Percentiles rank a stretch among this genome's conserved stretches.
These are phyloP conservation scores for Nudaria mundana DNA, from an alignment of 2,888 invertebrate species.

Conservation along the genomic window DNA sequence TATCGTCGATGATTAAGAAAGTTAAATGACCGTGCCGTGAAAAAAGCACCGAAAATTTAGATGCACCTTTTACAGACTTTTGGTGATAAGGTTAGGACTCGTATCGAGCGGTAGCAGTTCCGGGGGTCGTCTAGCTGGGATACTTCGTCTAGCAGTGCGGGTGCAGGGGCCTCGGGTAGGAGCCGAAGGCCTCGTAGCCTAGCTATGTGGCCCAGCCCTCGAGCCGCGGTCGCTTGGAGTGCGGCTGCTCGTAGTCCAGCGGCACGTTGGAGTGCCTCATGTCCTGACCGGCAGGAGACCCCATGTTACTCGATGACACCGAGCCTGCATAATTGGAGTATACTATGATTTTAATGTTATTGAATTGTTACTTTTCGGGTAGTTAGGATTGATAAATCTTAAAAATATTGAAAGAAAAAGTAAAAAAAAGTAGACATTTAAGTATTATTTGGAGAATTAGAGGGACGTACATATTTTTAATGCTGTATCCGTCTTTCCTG, in stretches of 20 bases:
- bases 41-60: constrained; percentile 51
- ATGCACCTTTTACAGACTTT: constrained; percentile 63
- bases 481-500: too few relatives aligned
- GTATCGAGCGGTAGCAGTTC: too few relatives aligned
- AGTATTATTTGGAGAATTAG: too few relatives aligned
- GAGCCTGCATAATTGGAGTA: constrained; percentile 81
- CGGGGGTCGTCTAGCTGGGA: too few relatives aligned
- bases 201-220: constrained; percentile 96
- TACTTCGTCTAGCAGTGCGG: constrained; percentile 70
- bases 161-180: constrained; percentile 74
- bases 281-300: constrained; percentile 84
- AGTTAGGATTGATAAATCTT: constrained; percentile 2
- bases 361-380: constrained; percentile 6
- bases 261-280: constrained; percentile 71
- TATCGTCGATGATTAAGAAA: constrained; percentile 24
- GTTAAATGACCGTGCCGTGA: constrained; percentile 52
- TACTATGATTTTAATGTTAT: constrained; percentile 29
- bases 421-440: too few relatives aligned
- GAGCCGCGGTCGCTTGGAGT: constrained; percentile 92
- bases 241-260: constrained; percentile 80
- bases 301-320: constrained; percentile 91
- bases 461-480: too few relatives aligned
- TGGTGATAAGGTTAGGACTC: constrained; percentile 39
- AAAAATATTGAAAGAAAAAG: too few relatives aligned
- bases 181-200: constrained; percentile 75